These are phyloP conservation scores for Brienomyrus brachyistius DNA, from an alignment of 2,113 vertebrate genomes.

Conservation along the genomic window DNA sequence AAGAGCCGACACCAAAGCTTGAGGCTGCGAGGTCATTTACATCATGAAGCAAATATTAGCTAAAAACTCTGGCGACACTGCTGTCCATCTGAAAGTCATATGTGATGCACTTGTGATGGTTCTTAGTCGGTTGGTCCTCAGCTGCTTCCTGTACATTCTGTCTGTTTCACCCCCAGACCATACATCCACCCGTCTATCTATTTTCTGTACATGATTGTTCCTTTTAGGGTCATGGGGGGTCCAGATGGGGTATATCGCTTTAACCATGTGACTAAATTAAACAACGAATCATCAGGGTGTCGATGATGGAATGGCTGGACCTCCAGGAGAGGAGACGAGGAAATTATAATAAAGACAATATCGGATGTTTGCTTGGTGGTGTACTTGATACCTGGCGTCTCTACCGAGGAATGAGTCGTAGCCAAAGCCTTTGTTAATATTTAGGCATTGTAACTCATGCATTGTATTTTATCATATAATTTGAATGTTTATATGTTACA, in stretches of 20 bases:
- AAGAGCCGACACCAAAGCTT: neutral
- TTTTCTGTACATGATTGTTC: neutral
- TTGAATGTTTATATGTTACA: neutral
- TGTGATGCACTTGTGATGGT: neutral
- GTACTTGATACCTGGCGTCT: neutral
- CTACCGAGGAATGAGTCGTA: neutral
- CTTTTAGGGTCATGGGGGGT: neutral
- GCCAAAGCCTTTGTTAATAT: neutral
- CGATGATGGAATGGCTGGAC: neutral
- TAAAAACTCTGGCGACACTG: neutral
- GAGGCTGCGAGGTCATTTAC: neutral
- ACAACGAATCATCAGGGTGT: neutral
- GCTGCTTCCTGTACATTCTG: neutral
- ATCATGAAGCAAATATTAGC: neutral
- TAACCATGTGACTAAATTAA: neutral
- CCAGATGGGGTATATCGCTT: neutral
- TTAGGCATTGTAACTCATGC: neutral
- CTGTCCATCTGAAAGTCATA: neutral
- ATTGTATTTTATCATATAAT: neutral
- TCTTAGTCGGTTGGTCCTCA: neutral
- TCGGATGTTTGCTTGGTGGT: neutral
- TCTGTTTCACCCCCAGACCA: neutral
- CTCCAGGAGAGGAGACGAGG: neutral
- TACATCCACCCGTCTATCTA: neutral
- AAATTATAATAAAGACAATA: neutral